Percentiles rank a stretch among this genome's conserved stretches.
phyloP scores from a whole-genome alignment of 2,888 invertebrate genomes.

The Thymelicus acteon region DNA sequence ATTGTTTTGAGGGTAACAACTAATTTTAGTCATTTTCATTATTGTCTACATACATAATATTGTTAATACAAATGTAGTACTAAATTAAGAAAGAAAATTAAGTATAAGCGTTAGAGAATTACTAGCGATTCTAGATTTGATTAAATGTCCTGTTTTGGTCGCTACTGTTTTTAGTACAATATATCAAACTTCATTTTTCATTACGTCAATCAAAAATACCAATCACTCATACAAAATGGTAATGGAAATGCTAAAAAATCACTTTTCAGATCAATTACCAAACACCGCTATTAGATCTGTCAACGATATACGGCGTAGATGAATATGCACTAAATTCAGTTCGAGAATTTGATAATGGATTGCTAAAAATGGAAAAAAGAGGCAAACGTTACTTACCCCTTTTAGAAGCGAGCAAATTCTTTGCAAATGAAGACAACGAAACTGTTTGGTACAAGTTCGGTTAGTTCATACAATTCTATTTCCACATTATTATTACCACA shows the following conservation, averaged over 20 bases:
- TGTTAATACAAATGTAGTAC: too few relatives aligned
- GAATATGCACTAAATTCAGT: slow-evolving; percentile 55
- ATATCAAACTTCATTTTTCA: background rate
- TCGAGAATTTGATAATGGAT: slow-evolving; percentile 58
- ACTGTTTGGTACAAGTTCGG: slow-evolving; percentile 66
- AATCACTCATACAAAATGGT: background rate
- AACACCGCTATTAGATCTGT: slow-evolving; percentile 68
- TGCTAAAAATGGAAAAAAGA: slow-evolving; percentile 60
- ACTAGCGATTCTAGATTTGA: background rate
- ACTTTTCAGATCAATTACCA: slow-evolving; percentile 65
- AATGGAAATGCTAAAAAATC: background rate
- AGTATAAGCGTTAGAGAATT: too few relatives aligned
- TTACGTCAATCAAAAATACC: background rate
- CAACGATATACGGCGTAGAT: slow-evolving; percentile 67
- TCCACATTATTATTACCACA: too few relatives aligned
- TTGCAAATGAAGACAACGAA: slow-evolving; percentile 57
- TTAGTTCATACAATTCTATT: slow-evolving; percentile 45
- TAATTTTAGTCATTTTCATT: background rate
- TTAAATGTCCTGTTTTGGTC: background rate
- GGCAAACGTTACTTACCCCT: slow-evolving; percentile 56
- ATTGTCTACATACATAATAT: too few relatives aligned
- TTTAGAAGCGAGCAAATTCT: slow-evolving; percentile 51
- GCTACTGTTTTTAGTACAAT: background rate
- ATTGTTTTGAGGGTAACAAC: background rate
- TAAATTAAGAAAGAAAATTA: too few relatives aligned